Percentiles rank a stretch among this genome's conserved stretches.
Conservation (phyloP, 2,797 vertebrate species). For the Falco berigora region DNA sequence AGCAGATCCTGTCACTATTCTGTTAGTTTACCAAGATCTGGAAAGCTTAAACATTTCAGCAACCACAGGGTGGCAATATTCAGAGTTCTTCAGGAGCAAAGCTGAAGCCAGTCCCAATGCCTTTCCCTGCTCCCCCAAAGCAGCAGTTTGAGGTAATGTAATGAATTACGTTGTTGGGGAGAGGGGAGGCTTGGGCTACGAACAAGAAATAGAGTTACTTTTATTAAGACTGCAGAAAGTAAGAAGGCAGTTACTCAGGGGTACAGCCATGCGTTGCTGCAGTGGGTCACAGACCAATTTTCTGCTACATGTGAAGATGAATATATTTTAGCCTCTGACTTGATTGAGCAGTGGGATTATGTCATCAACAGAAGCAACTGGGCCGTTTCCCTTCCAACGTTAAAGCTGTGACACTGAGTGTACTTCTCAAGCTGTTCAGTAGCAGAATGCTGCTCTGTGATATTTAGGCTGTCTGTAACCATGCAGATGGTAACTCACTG, state of each 20-base stretch:
- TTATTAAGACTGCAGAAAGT: background rate
- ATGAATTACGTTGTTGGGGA: rapidly evolving
- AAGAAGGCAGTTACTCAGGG: background rate
- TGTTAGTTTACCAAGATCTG: rapidly evolving
- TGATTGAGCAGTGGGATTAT: background rate
- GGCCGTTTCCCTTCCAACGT: background rate
- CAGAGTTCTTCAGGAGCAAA: background rate
- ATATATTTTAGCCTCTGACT: background rate
- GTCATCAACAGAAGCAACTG: background rate
- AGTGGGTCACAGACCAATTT: background rate
- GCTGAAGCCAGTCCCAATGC: rapidly evolving
- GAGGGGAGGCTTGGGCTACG: background rate
- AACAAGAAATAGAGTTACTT: background rate
- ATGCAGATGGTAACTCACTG: background rate
- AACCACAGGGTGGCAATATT: background rate
- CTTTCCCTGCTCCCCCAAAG: background rate
- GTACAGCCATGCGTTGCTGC: background rate
- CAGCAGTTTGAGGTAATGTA: background rate
- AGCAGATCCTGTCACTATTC: rapidly evolving
- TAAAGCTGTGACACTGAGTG: background rate
- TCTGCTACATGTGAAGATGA: background rate
- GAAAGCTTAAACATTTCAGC: background rate
- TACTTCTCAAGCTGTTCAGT: background rate
- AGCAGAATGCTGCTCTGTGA: background rate
- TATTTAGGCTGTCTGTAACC: background rate